phyloP scores from a whole-genome alignment of 2,797 vertebrate genomes.

The Chrosomus eos region DNA sequence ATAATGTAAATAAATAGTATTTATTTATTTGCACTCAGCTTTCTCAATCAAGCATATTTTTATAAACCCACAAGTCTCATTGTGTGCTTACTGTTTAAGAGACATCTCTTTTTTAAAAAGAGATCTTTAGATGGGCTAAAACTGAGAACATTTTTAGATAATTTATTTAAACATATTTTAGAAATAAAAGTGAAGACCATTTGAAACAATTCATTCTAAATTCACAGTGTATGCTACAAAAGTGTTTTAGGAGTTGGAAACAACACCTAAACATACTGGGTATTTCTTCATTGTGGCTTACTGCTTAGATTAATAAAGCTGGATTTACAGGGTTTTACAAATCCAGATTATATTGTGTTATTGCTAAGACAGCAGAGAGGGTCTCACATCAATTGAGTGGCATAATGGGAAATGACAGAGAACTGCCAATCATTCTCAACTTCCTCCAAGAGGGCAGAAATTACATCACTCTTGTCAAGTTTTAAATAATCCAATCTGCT shows the following conservation, averaged over 20 bases:
- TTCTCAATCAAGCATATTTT: background rate
- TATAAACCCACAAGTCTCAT: background rate
- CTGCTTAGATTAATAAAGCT: constrained; percentile 20
- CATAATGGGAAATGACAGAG: constrained; percentile 35
- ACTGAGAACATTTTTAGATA: background rate
- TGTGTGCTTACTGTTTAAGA: background rate
- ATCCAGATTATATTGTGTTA: constrained; percentile 44
- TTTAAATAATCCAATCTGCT: background rate
- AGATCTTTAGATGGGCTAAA: background rate
- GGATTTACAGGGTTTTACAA: constrained; percentile 40
- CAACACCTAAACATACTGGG: background rate
- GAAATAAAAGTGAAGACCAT: background rate
- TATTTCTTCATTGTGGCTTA: background rate
- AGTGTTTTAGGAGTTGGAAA: background rate
- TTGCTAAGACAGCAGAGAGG: constrained; percentile 45
- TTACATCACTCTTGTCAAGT: background rate
- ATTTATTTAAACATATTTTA: background rate
- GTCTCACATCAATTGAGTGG: constrained; percentile 22
- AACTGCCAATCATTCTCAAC: constrained; percentile 30
- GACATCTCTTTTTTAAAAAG: background rate
- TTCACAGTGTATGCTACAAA: background rate
- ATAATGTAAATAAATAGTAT: background rate
- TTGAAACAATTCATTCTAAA: background rate
- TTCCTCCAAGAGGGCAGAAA: constrained; percentile 9
- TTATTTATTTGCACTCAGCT: background rate